Evolutionary conservation across 2,113 vertebrate species (phyloP), one percentile per base, ranked within the genome.

Genomic region (Saccopteryx bilineata): DNA sequence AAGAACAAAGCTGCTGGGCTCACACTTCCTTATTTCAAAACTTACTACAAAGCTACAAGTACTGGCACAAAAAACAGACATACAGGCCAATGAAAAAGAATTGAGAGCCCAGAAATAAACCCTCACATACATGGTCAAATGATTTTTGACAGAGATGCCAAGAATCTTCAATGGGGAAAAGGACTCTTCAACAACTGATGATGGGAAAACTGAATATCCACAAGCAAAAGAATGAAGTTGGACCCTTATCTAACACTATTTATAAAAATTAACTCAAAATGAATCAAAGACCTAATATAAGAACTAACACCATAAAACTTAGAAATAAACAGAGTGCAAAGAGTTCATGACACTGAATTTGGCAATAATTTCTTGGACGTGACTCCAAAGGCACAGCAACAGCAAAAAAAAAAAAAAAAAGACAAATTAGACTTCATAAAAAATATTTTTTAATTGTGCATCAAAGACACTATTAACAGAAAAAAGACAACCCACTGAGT

Each of bases 251-350:
- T 86, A 86, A 86, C 21, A 71, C 31, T 33, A 71, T 24, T 39
- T 56, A 69, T 21, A 86, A 86, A 86, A 86, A 39, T 84, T 84
- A 84, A 68, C 82, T 84, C 48, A n/a, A 52, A 84, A 60, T 60
- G 19, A 60, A 68, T 84, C 63, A 84, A 68, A 84, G 63, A 68
- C 48, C 48, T 68, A 84, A 68, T 68, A 12, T 52, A 56, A 87
- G 54, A 87, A 61, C 33, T 60, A 74, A 74, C 54, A 61, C 52
- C 39, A 69, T 56, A 86, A 71, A 86, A 71, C 33, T 72, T 87
- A 75, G 54, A 61, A 71, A 72, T 39, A 87, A 74, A 71, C 56
- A 48, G 14, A 48, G 33, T 56, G 33, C 85, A 87, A 74, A 31
- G 39, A n/a, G 50, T 56, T 86, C 83, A 86, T 56, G 83, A 86